Base-by-base conservation (phyloP, 2,113 vertebrate species). In the Amblyopsis rosae region DNA sequence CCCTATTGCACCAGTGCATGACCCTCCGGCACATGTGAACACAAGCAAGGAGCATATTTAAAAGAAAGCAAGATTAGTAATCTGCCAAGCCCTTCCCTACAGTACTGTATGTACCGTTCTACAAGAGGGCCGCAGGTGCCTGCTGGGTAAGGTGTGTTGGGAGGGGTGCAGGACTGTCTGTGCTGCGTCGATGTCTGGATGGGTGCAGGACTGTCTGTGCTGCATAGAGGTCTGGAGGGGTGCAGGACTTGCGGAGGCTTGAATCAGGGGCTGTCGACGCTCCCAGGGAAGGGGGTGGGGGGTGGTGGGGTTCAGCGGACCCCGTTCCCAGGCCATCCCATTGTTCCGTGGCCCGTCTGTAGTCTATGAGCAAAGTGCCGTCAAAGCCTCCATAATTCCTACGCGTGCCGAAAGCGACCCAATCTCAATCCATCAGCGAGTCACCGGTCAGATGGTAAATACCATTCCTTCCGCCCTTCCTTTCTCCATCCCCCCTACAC, bases 301-400 rank as follows among this genome's bases (percentile, higher is more conserved):
- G n/a, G n/a, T n/a, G n/a, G 77, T 81, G 85, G 75, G 70, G 62
- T 63, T 69, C 65, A 53, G 63, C 73, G 53, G 78, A 56, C 75
- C 74, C 54, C 68, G 81, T 80, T 86, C 81, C 77, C 81, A 76
- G 79, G 73, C 66, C 66, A 54, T 77, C 84, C 82, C 84, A 86
- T 85, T 82, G 81, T 85, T 83, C 77, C 74, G 17, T 9, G 72
- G 49, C 48, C 33, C 0, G 1, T 73, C 76, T 79, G 75, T 83
- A 79, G 85, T 88, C 86, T 89, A 86, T 71, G 67, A 72, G 75
- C 65, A 77, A 81, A 87, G 69, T 50, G n/a, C 53, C 60, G 75
- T 77, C 79, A 83, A 78, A 82, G 81, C 63, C 6, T 33, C 59
- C 67, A 79, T 88, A 85, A 89, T 85, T 88, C 77, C 79, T 70